Conservation (phyloP, 2,113 vertebrate species). For the Anhinga rufa region DNA sequence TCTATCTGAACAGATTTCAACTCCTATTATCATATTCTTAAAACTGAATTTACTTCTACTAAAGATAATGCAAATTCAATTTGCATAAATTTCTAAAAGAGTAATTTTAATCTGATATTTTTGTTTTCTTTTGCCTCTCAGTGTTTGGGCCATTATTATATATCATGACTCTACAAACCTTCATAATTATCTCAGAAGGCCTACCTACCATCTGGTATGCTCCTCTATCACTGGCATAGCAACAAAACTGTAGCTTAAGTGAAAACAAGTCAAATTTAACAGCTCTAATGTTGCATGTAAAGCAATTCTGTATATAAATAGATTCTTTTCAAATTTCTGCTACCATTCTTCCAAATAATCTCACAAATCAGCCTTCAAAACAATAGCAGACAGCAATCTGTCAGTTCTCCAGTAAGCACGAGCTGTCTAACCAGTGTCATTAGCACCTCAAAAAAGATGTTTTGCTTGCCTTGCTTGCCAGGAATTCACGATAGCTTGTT, state of each 20-base stretch:
- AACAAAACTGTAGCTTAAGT: background rate
- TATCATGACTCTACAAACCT: background rate
- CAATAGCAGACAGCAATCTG: background rate
- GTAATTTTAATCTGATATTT: background rate
- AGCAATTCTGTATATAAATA: background rate
- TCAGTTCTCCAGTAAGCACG: background rate
- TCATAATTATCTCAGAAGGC: background rate
- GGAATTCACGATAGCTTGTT: background rate
- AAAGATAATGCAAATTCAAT: background rate
- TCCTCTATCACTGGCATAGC: background rate
- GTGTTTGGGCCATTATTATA: background rate
- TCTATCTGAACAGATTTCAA: background rate
- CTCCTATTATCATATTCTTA: background rate
- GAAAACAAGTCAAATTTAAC: background rate
- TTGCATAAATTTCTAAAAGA: background rate
- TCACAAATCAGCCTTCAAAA: background rate
- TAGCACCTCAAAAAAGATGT: background rate
- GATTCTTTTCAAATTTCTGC: background rate
- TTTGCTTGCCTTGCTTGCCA: background rate
- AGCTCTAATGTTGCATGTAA: background rate
- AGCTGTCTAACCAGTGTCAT: background rate
- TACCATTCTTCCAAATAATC: background rate
- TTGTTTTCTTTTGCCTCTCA: background rate
- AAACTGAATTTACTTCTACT: background rate
- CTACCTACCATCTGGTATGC: background rate